Conservation (phyloP, 1,140 invertebrate genomes). For the Lucilia sericata region DNA sequence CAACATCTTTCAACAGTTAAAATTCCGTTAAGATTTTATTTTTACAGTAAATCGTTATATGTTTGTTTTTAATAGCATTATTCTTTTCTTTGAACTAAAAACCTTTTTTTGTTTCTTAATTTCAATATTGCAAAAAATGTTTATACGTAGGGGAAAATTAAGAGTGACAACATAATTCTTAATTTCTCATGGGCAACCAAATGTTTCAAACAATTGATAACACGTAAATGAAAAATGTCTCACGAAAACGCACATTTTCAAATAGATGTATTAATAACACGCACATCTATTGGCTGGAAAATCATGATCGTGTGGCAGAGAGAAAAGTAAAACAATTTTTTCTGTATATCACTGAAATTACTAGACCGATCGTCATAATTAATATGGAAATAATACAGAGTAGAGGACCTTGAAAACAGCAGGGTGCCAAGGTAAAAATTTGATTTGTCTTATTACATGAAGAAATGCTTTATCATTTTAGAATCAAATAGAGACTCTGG, state of each 20-base stretch:
- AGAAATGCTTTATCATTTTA: too few species aligned
- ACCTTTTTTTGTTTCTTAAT: too few species aligned
- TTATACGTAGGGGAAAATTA: neutral
- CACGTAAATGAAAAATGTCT: conserved; percentile 10
- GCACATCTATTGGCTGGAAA: neutral
- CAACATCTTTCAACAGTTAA: too few species aligned
- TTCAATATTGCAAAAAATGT: too few species aligned
- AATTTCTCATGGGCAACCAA: conserved; percentile 5
- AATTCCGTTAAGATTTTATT: neutral
- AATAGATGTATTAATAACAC: conserved; percentile 1
- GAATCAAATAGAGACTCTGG: too few species aligned
- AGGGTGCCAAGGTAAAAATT: too few species aligned
- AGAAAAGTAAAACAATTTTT: neutral
- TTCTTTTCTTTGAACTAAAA: too few species aligned
- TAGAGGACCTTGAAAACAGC: too few species aligned
- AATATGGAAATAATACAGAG: too few species aligned
- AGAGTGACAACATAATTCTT: conserved; percentile 16
- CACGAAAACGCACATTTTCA: neutral
- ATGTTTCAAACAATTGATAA: conserved; percentile 12
- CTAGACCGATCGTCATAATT: neutral
- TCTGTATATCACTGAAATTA: neutral
- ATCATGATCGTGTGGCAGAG: neutral
- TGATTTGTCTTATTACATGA: too few species aligned
- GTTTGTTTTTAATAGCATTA: too few species aligned
- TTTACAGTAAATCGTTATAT: neutral